phyloP scores from a whole-genome alignment of 2,888 invertebrate species.

The Eupithecia subumbrata region DNA sequence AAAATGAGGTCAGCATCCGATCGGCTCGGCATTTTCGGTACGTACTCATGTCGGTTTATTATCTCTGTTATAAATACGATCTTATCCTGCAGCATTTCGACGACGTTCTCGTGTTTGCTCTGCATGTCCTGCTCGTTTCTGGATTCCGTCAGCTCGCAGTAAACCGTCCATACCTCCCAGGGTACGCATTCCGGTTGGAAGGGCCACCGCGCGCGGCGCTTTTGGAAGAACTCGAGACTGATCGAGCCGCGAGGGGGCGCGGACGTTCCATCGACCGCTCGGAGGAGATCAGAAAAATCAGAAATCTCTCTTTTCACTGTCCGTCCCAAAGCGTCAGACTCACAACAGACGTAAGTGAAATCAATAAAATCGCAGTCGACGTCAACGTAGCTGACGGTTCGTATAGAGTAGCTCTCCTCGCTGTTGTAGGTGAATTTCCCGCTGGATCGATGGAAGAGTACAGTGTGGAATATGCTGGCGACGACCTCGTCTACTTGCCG shows the following conservation, averaged over 20 bases:
- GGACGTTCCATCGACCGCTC: conserved; percentile 86
- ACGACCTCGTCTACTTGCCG: conserved; percentile 96
- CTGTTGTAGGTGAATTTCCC: conserved; percentile 97
- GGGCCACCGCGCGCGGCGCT: conserved; percentile 94
- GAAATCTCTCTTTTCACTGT: conserved; percentile 90
- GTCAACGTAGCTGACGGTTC: conserved; percentile 97
- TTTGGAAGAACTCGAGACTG: conserved; percentile 97
- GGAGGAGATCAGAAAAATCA: conserved; percentile 90
- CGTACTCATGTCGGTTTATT: conserved; percentile 97
- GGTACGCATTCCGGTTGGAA: conserved; percentile 96
- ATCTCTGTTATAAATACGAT: conserved; percentile 97
- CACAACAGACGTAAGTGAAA: conserved; percentile 98
- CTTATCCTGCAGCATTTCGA: conserved; percentile 95
- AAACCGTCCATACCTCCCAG: conserved; percentile 99
- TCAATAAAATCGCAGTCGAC: conserved; percentile 99
- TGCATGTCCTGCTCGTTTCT: conserved; percentile 94
- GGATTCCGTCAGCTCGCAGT: conserved; percentile 93
- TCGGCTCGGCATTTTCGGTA: conserved; percentile 97
- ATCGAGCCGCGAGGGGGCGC: conserved; percentile 91
- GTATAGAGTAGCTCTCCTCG: conserved; percentile 97
- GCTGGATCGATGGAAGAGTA: conserved; percentile 94
- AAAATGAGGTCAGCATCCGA: conserved; percentile 97
- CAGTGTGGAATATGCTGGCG: conserved; percentile 95
- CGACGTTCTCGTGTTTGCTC: conserved; percentile 93
- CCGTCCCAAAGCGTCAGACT: conserved; percentile 90